These are phyloP conservation scores for Bombycilla garrulus DNA, from an alignment of 2,113 vertebrate species.

Conservation along the genomic window DNA sequence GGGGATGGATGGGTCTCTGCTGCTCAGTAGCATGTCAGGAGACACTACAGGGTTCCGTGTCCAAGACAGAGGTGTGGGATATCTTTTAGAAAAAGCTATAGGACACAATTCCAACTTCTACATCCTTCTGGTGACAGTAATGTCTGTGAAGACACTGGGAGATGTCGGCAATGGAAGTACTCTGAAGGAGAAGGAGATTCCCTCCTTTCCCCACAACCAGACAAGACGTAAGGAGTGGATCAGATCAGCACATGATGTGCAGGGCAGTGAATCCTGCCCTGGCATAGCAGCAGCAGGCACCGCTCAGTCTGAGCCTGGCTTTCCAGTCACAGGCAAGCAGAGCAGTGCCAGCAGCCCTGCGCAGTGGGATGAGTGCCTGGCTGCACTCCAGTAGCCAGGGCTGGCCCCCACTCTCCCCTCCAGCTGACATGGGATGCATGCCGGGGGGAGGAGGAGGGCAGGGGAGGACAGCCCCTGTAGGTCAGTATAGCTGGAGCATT, in stretches of 20 bases:
- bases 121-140: background rate
- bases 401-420: background rate
- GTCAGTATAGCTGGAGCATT: slow-evolving; percentile 37
- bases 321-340: background rate
- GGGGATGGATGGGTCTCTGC: background rate
- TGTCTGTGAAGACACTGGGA: background rate
- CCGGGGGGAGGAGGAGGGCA: slow-evolving; percentile 25
- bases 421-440: slow-evolving; percentile 6
- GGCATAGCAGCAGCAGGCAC: background rate
- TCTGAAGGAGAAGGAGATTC: background rate
- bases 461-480: background rate
- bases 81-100: background rate
- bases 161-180: background rate
- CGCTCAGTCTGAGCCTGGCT: background rate
- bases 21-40: background rate
- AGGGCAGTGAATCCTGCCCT: background rate
- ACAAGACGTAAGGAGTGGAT: background rate
- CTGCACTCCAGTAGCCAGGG: background rate
- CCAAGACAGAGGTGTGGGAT: background rate
- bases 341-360: background rate
- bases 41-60: background rate
- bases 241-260: background rate
- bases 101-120: background rate
- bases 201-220: background rate
- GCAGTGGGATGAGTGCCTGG: background rate